Evolutionary conservation across 2,888 invertebrate species (phyloP), one percentile per base, ranked within the genome.

Genomic region (Thelaira solivaga): DNA sequence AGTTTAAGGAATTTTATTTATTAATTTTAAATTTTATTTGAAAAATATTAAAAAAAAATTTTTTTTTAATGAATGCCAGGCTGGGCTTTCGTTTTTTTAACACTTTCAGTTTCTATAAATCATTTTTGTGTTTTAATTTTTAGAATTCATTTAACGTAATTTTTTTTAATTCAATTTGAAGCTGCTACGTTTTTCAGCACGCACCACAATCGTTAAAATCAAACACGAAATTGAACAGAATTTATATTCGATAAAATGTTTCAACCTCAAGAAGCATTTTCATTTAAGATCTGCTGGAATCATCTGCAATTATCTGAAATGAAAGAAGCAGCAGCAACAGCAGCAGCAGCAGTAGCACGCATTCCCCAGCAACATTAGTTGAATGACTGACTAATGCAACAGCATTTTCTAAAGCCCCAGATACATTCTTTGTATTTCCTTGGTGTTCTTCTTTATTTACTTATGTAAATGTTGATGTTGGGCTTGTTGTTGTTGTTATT

Each of bases 271-370:
- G 20, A 34, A 22, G 22, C 39, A 55, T 36, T 13, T 29, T 7
- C 16, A 39, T 24, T 43, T 4, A 62, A 8, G 34, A 36, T 59
- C 43, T 61, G 34, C 39, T 53, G 29, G 39, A 59, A 64, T 59
- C 55, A 57, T 65, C 69, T 61, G 62, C 53, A 64, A n/a, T 80
- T 74, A 68, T 67, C 78, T 69, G 47, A 53, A 61, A 68, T 74
- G n/a, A n/a, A n/a, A 53, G 78, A 65, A 61, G 22, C 36, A 7
- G 16, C 53, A 39, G 36, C 65, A 34, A 34, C 18, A 55, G 29
- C 64, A 13, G 22, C 36, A 7, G 16, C 53, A 39, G 36, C 65
- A 34, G 31, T 16, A 55, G 29, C 64, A 13, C n/a, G n/a, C n/a
- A n/a, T n/a, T n/a, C n/a, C n/a, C n/a, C n/a, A n/a, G n/a, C n/a